Conservation (phyloP, 2,888 invertebrate species). For the Heliconius sara region DNA sequence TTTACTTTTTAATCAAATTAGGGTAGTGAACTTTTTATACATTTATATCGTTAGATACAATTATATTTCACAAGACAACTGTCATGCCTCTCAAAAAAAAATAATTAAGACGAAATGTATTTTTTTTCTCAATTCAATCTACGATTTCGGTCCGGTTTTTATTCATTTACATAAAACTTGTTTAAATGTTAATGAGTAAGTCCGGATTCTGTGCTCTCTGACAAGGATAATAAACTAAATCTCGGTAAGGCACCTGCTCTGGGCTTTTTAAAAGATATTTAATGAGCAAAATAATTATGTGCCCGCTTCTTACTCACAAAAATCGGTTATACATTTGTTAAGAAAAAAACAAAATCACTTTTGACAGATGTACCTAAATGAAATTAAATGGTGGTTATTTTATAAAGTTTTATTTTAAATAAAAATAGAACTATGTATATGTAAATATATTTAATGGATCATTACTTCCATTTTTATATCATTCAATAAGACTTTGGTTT, state of each 20-base stretch:
- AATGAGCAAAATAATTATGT: conserved; percentile 21
- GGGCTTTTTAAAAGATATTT: conserved; percentile 42
- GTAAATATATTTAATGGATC: too few species aligned
- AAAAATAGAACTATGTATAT: too few species aligned
- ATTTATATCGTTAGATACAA: conserved; percentile 10
- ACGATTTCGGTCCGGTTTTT: conserved; percentile 43
- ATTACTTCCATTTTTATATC: too few species aligned
- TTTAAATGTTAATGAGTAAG: conserved; percentile 81
- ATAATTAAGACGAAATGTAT: conserved; percentile 26
- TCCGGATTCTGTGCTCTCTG: conserved; percentile 70
- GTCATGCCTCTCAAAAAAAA: conserved; percentile 14
- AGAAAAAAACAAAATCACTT: neutral
- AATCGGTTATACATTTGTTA: neutral
- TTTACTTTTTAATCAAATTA: neutral
- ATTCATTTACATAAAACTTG: conserved; percentile 81
- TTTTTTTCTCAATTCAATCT: conserved; percentile 36
- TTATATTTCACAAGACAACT: conserved; percentile 15
- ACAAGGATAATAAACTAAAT: conserved; percentile 53
- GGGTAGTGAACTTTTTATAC: neutral
- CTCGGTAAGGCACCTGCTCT: conserved; percentile 42
- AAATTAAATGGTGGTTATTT: too few species aligned
- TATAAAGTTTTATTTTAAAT: too few species aligned
- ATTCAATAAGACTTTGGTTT: too few species aligned
- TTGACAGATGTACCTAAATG: too few species aligned
- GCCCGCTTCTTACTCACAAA: neutral